phyloP scores from a whole-genome alignment of 2,113 vertebrate species.

The Neolamprologus ventralis region DNA sequence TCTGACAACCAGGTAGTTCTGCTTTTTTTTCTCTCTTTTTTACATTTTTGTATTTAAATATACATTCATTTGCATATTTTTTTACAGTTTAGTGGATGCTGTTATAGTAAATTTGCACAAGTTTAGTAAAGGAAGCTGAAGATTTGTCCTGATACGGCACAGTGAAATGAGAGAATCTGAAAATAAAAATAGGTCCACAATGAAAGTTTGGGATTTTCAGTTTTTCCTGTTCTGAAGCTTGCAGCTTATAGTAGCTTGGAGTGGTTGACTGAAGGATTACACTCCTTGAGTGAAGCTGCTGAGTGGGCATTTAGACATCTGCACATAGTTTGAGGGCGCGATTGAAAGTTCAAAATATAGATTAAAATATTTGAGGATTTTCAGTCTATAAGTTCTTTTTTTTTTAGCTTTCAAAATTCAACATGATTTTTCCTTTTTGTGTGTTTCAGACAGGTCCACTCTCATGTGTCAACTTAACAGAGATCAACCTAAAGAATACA shows the following conservation, averaged over 20 bases:
- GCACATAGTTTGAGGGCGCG: slow-evolving; percentile 2
- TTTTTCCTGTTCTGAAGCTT: background rate
- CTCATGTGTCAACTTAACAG: background rate
- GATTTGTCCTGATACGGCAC: background rate
- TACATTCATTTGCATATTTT: background rate
- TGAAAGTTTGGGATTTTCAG: background rate
- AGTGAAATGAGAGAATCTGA: background rate
- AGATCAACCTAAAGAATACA: background rate
- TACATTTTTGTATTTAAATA: background rate
- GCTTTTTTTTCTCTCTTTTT: background rate
- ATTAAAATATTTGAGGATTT: background rate
- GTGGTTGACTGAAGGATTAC: background rate
- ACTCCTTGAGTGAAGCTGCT: background rate
- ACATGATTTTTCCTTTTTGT: background rate
- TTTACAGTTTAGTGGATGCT: background rate
- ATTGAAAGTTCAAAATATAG: background rate
- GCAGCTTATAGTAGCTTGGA: background rate
- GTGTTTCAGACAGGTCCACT: background rate
- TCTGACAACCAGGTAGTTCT: slow-evolving; percentile 14
- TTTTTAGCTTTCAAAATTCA: background rate
- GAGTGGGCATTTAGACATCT: slow-evolving; percentile 31
- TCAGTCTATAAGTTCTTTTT: background rate
- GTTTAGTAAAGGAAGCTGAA: background rate
- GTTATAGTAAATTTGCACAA: background rate
- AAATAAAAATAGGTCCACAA: background rate